These are phyloP conservation scores for Ammodytes marinus DNA, from an alignment of 2,113 vertebrate genomes.

Conservation along the genomic window DNA sequence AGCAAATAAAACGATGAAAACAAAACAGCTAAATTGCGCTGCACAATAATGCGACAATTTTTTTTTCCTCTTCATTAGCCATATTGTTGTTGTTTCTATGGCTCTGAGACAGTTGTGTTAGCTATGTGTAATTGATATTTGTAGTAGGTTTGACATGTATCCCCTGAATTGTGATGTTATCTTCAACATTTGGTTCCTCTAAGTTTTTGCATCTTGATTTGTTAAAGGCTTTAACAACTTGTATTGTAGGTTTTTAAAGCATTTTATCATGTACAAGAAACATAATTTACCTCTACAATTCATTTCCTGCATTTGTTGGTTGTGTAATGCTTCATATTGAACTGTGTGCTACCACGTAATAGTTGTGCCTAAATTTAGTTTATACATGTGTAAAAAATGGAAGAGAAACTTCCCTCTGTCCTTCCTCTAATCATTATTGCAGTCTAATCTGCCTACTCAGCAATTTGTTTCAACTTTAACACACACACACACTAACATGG, in stretches of 20 bases:
- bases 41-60: background rate
- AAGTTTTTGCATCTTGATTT: background rate
- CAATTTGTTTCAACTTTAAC: background rate
- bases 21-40: background rate
- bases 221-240: no score
- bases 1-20: background rate
- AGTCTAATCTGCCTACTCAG: background rate
- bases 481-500: background rate
- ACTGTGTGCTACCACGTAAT: background rate
- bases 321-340: background rate
- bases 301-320: background rate
- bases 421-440: background rate
- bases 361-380: background rate
- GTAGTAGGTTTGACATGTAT: background rate
- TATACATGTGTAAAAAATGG: background rate
- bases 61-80: background rate
- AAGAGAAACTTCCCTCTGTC: background rate
- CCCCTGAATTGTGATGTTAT: background rate
- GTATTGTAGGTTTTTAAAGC: no score
- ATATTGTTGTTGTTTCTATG: background rate
- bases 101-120: background rate
- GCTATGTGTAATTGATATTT: background rate
- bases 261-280: background rate
- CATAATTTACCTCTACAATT: background rate
- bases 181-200: background rate